These are phyloP conservation scores for Anomalospiza imberbis DNA, from an alignment of 2,797 vertebrate genomes.

Conservation along the genomic window DNA sequence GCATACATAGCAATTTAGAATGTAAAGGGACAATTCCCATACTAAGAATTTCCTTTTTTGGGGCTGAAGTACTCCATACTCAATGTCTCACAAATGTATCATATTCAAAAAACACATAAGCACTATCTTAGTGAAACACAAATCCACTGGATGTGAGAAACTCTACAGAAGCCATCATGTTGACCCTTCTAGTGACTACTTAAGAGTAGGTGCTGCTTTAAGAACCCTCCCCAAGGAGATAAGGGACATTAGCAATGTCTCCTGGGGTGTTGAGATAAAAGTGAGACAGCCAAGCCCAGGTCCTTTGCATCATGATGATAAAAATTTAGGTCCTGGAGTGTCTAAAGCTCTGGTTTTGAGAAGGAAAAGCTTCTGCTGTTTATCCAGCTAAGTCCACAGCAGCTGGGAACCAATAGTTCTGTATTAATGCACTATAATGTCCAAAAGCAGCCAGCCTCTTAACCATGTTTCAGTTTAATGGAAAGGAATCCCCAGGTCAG, in stretches of 20 bases:
- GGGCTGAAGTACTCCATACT: not conserved
- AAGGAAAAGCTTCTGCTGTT: not conserved
- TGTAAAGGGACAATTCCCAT: not conserved
- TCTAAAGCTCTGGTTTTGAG: not conserved
- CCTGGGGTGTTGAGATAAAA: constrained; percentile 37
- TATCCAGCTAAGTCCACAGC: not conserved
- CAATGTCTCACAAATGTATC: not conserved
- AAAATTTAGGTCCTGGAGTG: not conserved
- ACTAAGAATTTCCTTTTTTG: not conserved
- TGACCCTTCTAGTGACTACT: not conserved
- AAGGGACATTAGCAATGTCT: not conserved
- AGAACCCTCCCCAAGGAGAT: constrained; percentile 33
- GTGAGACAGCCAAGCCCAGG: not conserved
- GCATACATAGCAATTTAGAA: not conserved
- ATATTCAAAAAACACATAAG: not conserved
- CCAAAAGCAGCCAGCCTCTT: not conserved
- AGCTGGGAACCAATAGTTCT: not conserved
- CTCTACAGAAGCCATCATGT: not conserved
- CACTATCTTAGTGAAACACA: constrained; percentile 42
- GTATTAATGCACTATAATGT: not conserved
- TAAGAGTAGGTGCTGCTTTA: not conserved
- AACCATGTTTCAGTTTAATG: not conserved
- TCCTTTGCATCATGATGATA: not conserved
- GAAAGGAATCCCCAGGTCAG: not conserved
- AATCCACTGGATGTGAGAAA: not conserved